A percentile compares a stretch with the other conserved stretches of the same genome.
Conservation (phyloP, 2,797 vertebrate genomes). For the Alosa sapidissima region DNA sequence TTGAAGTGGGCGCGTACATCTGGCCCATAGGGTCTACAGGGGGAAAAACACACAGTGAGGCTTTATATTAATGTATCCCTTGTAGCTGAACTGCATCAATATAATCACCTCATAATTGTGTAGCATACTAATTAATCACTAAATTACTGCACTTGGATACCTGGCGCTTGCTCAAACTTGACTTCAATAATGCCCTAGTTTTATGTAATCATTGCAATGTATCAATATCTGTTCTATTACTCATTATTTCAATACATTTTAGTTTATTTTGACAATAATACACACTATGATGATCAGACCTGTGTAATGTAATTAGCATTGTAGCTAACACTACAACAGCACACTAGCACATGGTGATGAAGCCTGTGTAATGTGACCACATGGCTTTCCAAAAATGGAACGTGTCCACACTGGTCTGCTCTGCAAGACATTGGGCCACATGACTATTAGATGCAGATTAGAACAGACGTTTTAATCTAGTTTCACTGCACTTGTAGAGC, state of each 20-base stretch:
- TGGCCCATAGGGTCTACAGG: not conserved
- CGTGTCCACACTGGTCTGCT: not conserved
- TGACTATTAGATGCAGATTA: not conserved
- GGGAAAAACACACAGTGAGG: not conserved
- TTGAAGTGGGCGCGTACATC: too few species aligned
- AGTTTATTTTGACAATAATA: too few species aligned
- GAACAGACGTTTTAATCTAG: not conserved
- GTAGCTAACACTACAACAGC: not conserved
- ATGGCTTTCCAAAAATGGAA: not conserved
- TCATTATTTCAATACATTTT: not conserved
- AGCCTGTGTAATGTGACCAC: not conserved
- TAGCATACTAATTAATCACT: not conserved
- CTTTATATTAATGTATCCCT: not conserved
- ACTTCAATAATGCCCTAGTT: not conserved
- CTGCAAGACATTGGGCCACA: not conserved
- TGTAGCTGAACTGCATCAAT: not conserved
- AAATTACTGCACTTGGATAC: not conserved
- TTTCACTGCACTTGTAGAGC: not conserved
- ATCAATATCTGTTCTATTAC: not conserved
- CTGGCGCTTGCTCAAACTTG: not conserved
- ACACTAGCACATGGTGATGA: not conserved
- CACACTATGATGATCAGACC: too few species aligned
- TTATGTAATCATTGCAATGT: not conserved
- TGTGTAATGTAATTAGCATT: too few species aligned
- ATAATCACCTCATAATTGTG: not conserved